These are phyloP conservation scores for Conomelus anceps DNA, from an alignment of 2,888 invertebrate genomes.

Conservation along the genomic window DNA sequence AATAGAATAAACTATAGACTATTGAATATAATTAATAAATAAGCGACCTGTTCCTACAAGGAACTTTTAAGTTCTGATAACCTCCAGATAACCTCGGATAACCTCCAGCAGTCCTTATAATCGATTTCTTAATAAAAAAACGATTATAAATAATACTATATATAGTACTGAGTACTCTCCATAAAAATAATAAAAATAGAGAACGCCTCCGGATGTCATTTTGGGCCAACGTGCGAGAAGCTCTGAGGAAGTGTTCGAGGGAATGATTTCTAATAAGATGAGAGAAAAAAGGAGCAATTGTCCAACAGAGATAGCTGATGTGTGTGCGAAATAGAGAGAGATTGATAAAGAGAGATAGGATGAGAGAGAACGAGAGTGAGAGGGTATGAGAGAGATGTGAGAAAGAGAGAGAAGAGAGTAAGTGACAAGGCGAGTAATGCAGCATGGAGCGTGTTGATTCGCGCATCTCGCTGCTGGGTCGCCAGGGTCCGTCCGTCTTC, in stretches of 20 bases:
- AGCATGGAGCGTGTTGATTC: slow-evolving; percentile 2
- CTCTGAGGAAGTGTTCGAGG: not conserved
- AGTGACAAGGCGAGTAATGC: not conserved
- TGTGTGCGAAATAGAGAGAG: slow-evolving; percentile 16
- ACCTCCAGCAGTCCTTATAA: not conserved
- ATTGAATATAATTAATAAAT: too few species aligned
- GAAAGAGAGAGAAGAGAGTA: not conserved
- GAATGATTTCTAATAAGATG: not conserved
- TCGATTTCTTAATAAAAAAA: not conserved
- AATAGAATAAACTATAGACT: not conserved
- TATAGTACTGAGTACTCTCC: too few species aligned
- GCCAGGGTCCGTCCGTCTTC: slow-evolving; percentile 5
- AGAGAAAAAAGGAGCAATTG: not conserved
- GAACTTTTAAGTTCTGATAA: not conserved
- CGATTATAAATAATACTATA: not conserved
- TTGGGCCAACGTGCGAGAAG: not conserved
- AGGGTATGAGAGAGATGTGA: not conserved
- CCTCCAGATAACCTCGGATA: not conserved
- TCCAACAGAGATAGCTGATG: not conserved
- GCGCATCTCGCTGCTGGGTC: not conserved
- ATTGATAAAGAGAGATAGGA: slow-evolving; percentile 5
- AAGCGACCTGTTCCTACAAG: not conserved
- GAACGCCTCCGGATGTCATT: not conserved
- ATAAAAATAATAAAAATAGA: not conserved
- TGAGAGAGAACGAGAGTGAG: not conserved